Conservation (phyloP, 2,797 vertebrate species). For the Helarctos malayanus region DNA sequence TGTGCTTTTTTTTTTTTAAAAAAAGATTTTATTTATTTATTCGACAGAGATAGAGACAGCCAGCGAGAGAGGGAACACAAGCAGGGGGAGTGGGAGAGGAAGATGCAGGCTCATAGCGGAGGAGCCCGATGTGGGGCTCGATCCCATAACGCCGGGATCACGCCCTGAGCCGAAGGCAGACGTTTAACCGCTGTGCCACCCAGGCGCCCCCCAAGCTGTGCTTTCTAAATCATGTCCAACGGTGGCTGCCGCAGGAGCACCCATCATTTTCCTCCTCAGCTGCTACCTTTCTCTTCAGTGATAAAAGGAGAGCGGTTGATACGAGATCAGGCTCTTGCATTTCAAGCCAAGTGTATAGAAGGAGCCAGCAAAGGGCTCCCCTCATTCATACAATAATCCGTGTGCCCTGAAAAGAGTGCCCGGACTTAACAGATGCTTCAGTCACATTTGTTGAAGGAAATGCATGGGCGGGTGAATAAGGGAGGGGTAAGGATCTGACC, state of each 20-base stretch:
- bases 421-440: neutral
- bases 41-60: too few relatives aligned
- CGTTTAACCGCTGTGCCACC: too few relatives aligned
- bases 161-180: too few relatives aligned
- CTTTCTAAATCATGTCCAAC: neutral
- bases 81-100: too few relatives aligned
- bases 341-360: neutral
- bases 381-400: neutral
- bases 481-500: neutral
- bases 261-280: neutral
- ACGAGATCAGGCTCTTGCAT: neutral
- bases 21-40: too few relatives aligned
- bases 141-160: too few relatives aligned
- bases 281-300: neutral
- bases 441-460: neutral
- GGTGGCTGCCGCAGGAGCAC: neutral
- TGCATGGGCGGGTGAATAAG: neutral
- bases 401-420: neutral
- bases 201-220: neutral
- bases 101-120: too few relatives aligned
- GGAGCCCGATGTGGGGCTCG: too few relatives aligned
- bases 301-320: neutral
- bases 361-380: neutral
- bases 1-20: too few relatives aligned
- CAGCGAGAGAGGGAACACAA: too few relatives aligned